Evolutionary conservation across 2,888 invertebrate genomes (phyloP).

Genomic region (Phortica magna): DNA sequence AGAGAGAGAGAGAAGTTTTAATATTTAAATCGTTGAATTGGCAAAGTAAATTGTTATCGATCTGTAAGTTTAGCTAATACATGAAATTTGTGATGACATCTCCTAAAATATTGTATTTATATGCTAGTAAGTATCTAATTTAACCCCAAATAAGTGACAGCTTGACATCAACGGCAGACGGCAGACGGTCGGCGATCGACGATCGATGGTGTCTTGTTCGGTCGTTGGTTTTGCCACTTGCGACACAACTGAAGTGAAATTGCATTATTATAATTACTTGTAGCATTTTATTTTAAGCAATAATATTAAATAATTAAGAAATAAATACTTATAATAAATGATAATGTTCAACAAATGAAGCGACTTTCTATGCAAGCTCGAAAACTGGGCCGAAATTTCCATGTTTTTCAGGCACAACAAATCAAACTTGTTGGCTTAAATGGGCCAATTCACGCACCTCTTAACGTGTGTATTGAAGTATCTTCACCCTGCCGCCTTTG

Average conservation of each 20-base stretch:
- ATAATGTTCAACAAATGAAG: slow-evolving; percentile 50
- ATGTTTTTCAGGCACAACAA: too few species aligned
- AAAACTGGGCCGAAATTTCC: too few species aligned
- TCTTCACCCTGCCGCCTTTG: background rate
- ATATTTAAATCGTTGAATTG: slow-evolving; percentile 4
- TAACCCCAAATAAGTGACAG: background rate
- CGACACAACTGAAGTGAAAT: too few species aligned
- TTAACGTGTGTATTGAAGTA: too few species aligned
- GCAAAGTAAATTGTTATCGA: slow-evolving; percentile 41
- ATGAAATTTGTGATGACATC: slow-evolving; percentile 63
- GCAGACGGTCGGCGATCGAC: background rate
- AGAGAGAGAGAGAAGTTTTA: background rate
- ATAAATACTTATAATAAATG: slow-evolving; percentile 46
- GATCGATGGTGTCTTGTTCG: background rate
- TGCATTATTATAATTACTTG: slow-evolving; percentile 52
- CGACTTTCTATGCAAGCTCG: slow-evolving; percentile 37
- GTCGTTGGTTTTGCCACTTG: slow-evolving; percentile 31
- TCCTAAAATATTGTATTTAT: slow-evolving; percentile 6
- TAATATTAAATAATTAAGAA: slow-evolving; percentile 30
- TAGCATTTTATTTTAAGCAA: slow-evolving; percentile 18
- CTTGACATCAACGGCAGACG: background rate
- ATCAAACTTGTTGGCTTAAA: too few species aligned
- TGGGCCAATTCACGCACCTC: too few species aligned
- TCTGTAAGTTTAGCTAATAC: slow-evolving; percentile 38
- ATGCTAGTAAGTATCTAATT: background rate